These are phyloP conservation scores for Rhadinocentrus ornatus DNA, from an alignment of 2,797 vertebrate genomes.

Conservation along the genomic window DNA sequence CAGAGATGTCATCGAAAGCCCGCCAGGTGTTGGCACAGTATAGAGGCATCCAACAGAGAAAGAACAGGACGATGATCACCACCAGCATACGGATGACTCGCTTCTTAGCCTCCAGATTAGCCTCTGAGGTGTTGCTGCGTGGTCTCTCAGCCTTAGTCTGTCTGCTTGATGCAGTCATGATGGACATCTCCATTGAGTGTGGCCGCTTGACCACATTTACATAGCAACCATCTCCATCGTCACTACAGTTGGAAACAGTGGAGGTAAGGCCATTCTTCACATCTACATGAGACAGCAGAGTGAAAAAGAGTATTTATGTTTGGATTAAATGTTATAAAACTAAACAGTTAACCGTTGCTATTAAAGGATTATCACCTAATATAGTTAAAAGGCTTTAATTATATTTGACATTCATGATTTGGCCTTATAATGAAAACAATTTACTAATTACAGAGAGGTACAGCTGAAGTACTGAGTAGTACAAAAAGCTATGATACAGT, in stretches of 20 bases:
- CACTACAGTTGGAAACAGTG: slow-evolving; percentile 54
- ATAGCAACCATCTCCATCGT: slow-evolving; percentile 93
- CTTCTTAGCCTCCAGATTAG: slow-evolving; percentile 93
- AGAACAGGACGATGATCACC: slow-evolving; percentile 93
- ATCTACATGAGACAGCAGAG: slow-evolving; percentile 64
- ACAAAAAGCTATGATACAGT: too few relatives aligned
- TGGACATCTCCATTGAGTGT: slow-evolving; percentile 87
- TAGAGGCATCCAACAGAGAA: slow-evolving; percentile 95
- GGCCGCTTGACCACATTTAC: slow-evolving; percentile 82
- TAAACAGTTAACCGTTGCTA: neutral
- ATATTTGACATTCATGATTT: too few relatives aligned
- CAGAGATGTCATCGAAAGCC: slow-evolving; percentile 86
- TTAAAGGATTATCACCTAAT: neutral
- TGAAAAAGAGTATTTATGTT: neutral
- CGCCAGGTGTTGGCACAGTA: slow-evolving; percentile 95
- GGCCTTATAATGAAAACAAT: too few relatives aligned
- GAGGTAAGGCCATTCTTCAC: slow-evolving; percentile 78
- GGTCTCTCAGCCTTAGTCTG: slow-evolving; percentile 72
- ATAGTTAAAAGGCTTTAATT: neutral
- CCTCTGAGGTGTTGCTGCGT: slow-evolving; percentile 86
- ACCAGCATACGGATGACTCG: slow-evolving; percentile 96
- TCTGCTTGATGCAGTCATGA: slow-evolving; percentile 68
- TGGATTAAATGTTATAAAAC: neutral
- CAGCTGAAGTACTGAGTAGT: too few relatives aligned
- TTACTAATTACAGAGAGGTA: too few relatives aligned